These are phyloP conservation scores for Cataglyphis altisquamis DNA, from an alignment of 2,888 invertebrate genomes.

Conservation along the genomic window DNA sequence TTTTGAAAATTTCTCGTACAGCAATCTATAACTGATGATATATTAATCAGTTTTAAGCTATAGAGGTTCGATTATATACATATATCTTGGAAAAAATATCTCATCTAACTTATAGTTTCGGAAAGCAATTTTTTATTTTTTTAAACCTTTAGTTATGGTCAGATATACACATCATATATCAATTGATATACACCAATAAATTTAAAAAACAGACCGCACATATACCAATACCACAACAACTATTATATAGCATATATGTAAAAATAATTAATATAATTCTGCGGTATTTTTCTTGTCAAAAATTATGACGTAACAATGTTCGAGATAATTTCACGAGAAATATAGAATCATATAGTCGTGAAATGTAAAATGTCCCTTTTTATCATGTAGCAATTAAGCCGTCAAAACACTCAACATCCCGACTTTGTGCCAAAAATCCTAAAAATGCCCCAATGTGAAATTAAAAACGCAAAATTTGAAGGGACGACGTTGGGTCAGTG, in stretches of 20 bases:
- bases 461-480: conserved; percentile 10
- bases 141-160: not conserved
- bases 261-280: not conserved
- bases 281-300: not conserved
- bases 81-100: not conserved
- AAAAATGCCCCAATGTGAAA: not conserved
- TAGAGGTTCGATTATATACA: not conserved
- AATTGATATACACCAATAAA: not conserved
- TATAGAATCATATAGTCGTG: not conserved
- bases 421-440: not conserved
- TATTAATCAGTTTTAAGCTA: not conserved
- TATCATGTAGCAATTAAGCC: not conserved
- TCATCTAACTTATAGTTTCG: not conserved
- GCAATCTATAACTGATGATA: not conserved
- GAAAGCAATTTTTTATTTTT: not conserved
- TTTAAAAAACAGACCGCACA: not conserved
- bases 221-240: not conserved
- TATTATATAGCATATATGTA: not conserved
- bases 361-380: not conserved
- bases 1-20: not conserved
- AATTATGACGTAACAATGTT: not conserved
- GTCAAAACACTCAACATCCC: not conserved
- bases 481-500: conserved; percentile 59
- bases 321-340: not conserved
- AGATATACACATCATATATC: not conserved